Base-by-base conservation (phyloP, 2,797 vertebrate species). In the Mormyrops attenuatus region DNA sequence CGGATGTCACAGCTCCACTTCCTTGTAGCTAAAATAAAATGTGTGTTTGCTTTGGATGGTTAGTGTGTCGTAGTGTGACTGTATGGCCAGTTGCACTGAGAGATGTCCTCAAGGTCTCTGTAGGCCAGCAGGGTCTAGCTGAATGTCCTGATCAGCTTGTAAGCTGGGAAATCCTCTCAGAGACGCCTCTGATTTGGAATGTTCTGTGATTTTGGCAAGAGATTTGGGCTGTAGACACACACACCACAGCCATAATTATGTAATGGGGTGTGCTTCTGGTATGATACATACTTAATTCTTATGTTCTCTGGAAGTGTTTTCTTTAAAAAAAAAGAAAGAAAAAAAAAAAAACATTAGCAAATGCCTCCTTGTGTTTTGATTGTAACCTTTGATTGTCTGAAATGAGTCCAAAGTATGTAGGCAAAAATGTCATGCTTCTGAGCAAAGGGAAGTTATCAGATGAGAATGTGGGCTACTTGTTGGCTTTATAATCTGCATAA, bases 401-500 rank as follows among this genome's bases (percentile, higher is more conserved):
- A 50, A 85, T 52, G 50, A 85, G 49, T 20, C 73, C 73, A 80
- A 80, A 85, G 44, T 85, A 30, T 80, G 49, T 26, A 57, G 5
- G 20, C 84, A 80, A 52, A 87, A 66, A 69, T 85, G 89, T 86
- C 85, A 4, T 15, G 73, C 50, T 47, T 15, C 20, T 7, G 20
- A n/a, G 49, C 41, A 53, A 26, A 53, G 55, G 57, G 30, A 30
- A 63, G 60, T 15, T 26, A 82, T 82, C 44, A 22, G 38, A 63
- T 53, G 26, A 52, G 44, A 85, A 85, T 38, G 41, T 57, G 93
- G 94, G 93, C 4, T 63, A 89, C 89, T 91, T 57, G 34, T 89
- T 93, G 88, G 90, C 93, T 93, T 94, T 92, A 49, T 38, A 93
- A 91, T 92, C 91, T 91, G 86, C 92, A 92, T 93, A 94, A 95